A percentile compares a stretch with the other conserved stretches of the same genome.
Conservation (phyloP, 2,797 vertebrate genomes). For the Clarias laeviceps region DNA sequence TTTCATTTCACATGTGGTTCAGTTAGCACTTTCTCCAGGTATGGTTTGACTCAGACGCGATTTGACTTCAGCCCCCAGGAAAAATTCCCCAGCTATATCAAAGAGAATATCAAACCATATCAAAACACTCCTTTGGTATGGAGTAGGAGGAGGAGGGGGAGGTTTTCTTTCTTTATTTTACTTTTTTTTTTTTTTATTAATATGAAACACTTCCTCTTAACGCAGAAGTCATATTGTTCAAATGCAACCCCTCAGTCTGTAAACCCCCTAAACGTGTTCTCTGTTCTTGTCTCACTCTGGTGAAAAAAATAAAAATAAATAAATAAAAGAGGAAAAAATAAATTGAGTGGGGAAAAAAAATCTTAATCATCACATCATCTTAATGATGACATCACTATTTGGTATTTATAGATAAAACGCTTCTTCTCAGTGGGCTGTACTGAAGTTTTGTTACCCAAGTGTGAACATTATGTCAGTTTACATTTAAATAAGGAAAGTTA, state of each 20-base stretch:
- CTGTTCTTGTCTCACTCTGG: neutral
- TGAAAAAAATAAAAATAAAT: neutral
- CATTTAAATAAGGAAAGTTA: neutral
- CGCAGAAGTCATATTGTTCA: neutral
- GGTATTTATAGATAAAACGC: neutral
- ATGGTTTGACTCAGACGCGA: slow-evolving; percentile 57
- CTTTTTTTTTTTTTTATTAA: neutral
- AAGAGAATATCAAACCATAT: slow-evolving; percentile 45
- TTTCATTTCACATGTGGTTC: slow-evolving; percentile 51
- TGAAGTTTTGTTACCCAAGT: too few relatives aligned
- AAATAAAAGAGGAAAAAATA: neutral
- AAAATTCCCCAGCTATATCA: slow-evolving; percentile 47
- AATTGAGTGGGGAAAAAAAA: neutral
- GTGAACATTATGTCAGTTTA: neutral
- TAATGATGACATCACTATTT: neutral
- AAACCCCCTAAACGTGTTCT: neutral
- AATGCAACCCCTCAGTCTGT: neutral
- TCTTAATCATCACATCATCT: neutral
- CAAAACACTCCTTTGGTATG: neutral
- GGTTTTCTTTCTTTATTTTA: too few relatives aligned
- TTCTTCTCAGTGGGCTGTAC: too few relatives aligned
- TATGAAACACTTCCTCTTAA: slow-evolving; percentile 28
- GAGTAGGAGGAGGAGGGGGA: neutral
- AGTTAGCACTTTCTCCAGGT: slow-evolving; percentile 58
- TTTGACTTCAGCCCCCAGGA: slow-evolving; percentile 36